Conservation (phyloP, 2,888 invertebrate species). For the Oligia latruncula region DNA sequence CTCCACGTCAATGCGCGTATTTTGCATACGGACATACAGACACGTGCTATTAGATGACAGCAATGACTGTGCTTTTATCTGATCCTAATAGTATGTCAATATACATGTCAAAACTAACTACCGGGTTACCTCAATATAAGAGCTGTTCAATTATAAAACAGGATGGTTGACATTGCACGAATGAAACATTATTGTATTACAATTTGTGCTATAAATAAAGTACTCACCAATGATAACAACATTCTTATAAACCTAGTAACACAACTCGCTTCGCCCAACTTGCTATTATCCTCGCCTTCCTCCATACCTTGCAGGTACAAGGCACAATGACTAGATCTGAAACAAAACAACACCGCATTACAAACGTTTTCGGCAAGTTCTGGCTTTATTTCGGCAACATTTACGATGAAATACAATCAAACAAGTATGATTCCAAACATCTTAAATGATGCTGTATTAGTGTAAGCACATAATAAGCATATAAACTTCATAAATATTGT, state of each 20-base stretch:
- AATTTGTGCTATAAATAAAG: not conserved
- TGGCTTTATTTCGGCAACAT: not conserved
- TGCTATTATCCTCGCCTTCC: conserved; percentile 89
- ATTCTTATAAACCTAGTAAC: conserved; percentile 98
- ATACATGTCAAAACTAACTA: not conserved
- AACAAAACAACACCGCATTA: conserved; percentile 64
- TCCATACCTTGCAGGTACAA: conserved; percentile 91
- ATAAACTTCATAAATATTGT: not conserved
- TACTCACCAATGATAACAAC: conserved; percentile 94
- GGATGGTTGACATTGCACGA: not conserved
- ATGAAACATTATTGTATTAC: not conserved
- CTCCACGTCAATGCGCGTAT: too few species aligned
- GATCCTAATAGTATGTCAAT: not conserved
- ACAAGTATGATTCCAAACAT: not conserved
- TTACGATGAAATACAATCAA: not conserved
- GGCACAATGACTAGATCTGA: conserved; percentile 91
- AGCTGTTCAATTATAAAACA: not conserved
- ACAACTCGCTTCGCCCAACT: conserved; percentile 95
- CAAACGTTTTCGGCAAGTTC: not conserved
- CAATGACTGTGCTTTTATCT: not conserved
- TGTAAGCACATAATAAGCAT: not conserved
- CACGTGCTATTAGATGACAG: not conserved
- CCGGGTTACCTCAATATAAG: not conserved
- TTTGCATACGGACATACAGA: too few species aligned
- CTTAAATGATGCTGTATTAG: not conserved